Base-by-base conservation (phyloP, 1,140 invertebrate species). In the Choristoneura fumiferana region DNA sequence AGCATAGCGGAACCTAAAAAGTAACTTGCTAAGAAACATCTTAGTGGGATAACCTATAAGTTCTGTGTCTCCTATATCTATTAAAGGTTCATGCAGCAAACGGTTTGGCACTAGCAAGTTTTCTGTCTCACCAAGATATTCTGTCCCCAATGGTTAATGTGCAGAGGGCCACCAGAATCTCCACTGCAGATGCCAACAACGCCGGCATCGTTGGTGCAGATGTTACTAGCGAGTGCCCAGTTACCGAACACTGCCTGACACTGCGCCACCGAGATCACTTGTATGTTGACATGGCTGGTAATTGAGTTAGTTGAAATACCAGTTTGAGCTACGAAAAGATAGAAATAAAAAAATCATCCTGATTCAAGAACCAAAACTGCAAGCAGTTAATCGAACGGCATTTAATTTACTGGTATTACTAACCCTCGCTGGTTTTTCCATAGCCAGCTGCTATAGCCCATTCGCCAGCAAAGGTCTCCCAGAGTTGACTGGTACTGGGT, bases 391-490 rank as follows among this genome's bases (percentile, higher is more conserved):
- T 6, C 22, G 6, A 29, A 29, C 22, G 6, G 22, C 2, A 29
- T 3, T 29, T 29, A 3, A n/a, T n/a, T n/a, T n/a, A n/a, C n/a
- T n/a, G n/a, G n/a, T n/a, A n/a, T n/a, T 29, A 64, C 69, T 64
- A 38, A 77, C 76, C 43, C 43, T 89, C 87, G 43, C 67, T 87
- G 10, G 77, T 79, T 37, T 65, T 74, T 13, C 88, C 87, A 69
- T 84, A 90, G 10, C 89, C 87, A 4, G 81, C 76, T 38, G 87
- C 82, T 0, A 63, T 58, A 5, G 74, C 84, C 17, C 59, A 63
- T 8, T 77, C 61, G 10, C 81, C 78, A 3, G 58, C 76, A 56
- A 87, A 90, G 17, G 39, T 71, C 0, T 75, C 63, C 49, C 64
- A 76, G 6, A 63, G 49, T 1, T 73, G 68, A 8, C 66, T 58